Evolutionary conservation across 2,797 vertebrate genomes (phyloP).

Genomic region (Enteromius treurensis): DNA sequence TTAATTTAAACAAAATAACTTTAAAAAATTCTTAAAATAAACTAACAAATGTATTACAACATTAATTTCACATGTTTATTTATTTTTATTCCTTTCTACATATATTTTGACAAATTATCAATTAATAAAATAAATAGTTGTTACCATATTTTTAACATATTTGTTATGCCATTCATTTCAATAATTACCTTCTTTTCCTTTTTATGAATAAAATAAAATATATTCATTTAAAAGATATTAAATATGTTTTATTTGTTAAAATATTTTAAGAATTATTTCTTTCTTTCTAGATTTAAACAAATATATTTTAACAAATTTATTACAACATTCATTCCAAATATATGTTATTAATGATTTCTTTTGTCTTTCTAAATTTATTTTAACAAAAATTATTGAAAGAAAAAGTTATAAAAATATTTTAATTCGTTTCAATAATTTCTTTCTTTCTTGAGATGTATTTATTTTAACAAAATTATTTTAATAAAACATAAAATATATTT

Average conservation of each 20-base stretch:
- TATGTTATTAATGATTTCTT: background rate
- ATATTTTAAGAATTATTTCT: background rate
- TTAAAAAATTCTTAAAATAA: too few relatives aligned
- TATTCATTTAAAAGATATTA: background rate
- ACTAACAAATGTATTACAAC: too few relatives aligned
- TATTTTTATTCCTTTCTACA: too few relatives aligned
- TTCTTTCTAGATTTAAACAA: background rate
- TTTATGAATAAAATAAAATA: background rate
- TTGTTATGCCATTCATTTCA: too few relatives aligned
- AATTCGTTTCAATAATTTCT: too few relatives aligned
- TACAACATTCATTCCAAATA: background rate
- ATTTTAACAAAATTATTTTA: background rate
- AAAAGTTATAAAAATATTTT: too few relatives aligned
- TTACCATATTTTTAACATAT: too few relatives aligned
- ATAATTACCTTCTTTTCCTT: background rate
- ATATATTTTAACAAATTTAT: background rate
- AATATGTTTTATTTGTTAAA: background rate
- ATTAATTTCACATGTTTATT: too few relatives aligned
- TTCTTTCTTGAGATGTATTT: background rate
- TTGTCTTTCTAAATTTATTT: background rate
- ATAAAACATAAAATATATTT: background rate
- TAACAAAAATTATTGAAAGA: too few relatives aligned
- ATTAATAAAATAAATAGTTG: too few relatives aligned
- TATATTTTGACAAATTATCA: too few relatives aligned
- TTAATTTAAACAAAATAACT: too few relatives aligned